A percentile compares a stretch with the other conserved stretches of the same genome.
Conservation (phyloP, 2,888 invertebrate genomes). For the Malthinus seriepunctatus region DNA sequence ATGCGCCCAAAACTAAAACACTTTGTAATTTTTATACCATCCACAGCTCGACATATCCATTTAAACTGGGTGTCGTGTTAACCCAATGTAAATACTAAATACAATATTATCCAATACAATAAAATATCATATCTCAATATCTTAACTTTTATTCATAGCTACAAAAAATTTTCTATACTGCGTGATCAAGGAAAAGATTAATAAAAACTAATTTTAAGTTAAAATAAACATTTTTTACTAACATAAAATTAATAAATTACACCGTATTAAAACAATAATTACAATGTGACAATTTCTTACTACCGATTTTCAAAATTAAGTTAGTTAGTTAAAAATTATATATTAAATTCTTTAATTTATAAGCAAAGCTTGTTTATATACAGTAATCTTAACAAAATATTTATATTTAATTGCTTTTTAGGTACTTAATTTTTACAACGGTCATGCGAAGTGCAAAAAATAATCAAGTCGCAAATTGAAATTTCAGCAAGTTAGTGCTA, state of each 20-base stretch:
- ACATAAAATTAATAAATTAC: slow-evolving; percentile 2
- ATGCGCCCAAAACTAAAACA: too few species aligned
- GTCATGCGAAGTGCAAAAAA: slow-evolving; percentile 1
- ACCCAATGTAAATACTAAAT: too few species aligned
- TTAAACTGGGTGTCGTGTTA: too few species aligned
- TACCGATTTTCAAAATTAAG: too few species aligned
- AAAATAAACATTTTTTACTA: slow-evolving; percentile 1
- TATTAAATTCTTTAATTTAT: background rate
- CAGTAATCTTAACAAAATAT: background rate
- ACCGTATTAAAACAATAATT: slow-evolving; percentile 1
- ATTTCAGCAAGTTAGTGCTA: background rate
- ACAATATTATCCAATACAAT: too few species aligned
- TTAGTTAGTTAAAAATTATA: too few species aligned
- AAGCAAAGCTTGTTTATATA: slow-evolving; percentile 6
- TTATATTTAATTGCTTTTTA: slow-evolving; percentile 1
- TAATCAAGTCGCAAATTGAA: background rate
- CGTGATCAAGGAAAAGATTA: background rate
- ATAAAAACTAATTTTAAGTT: background rate
- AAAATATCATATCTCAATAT: too few species aligned
- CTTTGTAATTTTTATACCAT: too few species aligned
- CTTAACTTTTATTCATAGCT: too few species aligned
- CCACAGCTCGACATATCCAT: too few species aligned
- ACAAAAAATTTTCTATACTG: too few species aligned
- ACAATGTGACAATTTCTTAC: background rate
- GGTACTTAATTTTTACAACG: slow-evolving; percentile 4